Evolutionary conservation across 1,140 invertebrate genomes (phyloP), one percentile per base, ranked within the genome.

Genomic region (Aethina tumida): DNA sequence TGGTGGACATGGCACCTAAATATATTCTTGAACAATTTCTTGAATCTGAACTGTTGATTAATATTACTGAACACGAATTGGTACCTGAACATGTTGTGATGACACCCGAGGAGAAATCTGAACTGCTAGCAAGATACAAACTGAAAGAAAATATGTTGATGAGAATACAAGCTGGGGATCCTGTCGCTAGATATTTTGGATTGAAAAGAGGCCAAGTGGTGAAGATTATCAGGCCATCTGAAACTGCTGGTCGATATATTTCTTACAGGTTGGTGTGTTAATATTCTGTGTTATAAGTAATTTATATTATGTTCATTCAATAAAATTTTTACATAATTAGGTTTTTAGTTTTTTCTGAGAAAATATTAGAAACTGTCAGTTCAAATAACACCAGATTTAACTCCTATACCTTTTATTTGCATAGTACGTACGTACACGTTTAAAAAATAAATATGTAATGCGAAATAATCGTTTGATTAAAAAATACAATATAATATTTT

Each of bases 61-160:
- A 99, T 62, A 98, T 99, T 16, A 99, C 96, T 4, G 96, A 99
- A 64, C 97, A 99, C 62, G 94, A 98, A 68, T 61, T 99, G 47
- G 96, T 99, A 4, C 97, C 97, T 1, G 94, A 99, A 64, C 97
- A 99, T 63, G 93, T 98, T 39, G 90, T 99, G 1, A 79, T 99
- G 67, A 98, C 90, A 12, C 84, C 88, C 1, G 95, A 98, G 60
- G 96, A 99, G 59, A 99, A 99, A 63, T 78, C 87, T 50, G 96
- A 99, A 71, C 65, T 99, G 4, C 67, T 99, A n/a, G 70, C 74
- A 2, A 81, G 90, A 80, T n/a, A n/a, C 67, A 99, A 99, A 74
- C 65, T 99, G 19, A 99, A 98, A 67, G 97, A 99, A 63, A 97
- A 93, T 60, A 96, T 98, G 72, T 69, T 99, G 50, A 98, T 98